These are phyloP conservation scores for Isurus oxyrinchus DNA, from an alignment of 2,113 vertebrate species.

Conservation along the genomic window DNA sequence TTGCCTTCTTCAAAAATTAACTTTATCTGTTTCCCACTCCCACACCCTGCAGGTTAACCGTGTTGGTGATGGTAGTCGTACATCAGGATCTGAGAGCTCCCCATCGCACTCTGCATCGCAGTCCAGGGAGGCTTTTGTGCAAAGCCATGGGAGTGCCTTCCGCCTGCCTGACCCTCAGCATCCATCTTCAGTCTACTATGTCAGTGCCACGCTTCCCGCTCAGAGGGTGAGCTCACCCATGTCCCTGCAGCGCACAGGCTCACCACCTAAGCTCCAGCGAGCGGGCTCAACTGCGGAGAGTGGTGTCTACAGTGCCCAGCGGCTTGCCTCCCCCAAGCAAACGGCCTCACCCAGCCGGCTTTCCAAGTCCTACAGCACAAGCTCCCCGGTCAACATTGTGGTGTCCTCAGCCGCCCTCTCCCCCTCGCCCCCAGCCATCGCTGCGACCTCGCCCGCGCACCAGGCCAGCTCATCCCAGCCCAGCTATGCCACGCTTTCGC, in stretches of 20 bases:
- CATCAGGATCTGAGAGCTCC: conserved; percentile 59
- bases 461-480: conserved; percentile 90
- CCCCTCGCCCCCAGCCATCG: conserved; percentile 75
- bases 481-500: conserved; percentile 92
- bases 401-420: conserved; percentile 69
- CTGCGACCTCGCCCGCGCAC: conserved; percentile 78
- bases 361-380: conserved; percentile 93
- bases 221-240: conserved; percentile 85
- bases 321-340: conserved; percentile 86
- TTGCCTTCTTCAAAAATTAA: neutral
- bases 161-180: conserved; percentile 77
- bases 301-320: conserved; percentile 71
- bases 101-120: conserved; percentile 57
- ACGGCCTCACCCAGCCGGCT: conserved; percentile 70
- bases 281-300: conserved; percentile 74
- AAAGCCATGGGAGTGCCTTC: conserved; percentile 83
- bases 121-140: conserved; percentile 76
- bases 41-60: neutral
- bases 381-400: conserved; percentile 90
- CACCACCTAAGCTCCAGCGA: conserved; percentile 84
- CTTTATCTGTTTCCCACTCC: neutral
- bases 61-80: neutral
- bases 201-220: conserved; percentile 85
- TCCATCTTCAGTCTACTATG: conserved; percentile 73
- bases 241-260: conserved; percentile 70